Evolutionary conservation across 1,140 invertebrate genomes (phyloP), one percentile per base, ranked within the genome.

Genomic region (Harlomillsia oculata): DNA sequence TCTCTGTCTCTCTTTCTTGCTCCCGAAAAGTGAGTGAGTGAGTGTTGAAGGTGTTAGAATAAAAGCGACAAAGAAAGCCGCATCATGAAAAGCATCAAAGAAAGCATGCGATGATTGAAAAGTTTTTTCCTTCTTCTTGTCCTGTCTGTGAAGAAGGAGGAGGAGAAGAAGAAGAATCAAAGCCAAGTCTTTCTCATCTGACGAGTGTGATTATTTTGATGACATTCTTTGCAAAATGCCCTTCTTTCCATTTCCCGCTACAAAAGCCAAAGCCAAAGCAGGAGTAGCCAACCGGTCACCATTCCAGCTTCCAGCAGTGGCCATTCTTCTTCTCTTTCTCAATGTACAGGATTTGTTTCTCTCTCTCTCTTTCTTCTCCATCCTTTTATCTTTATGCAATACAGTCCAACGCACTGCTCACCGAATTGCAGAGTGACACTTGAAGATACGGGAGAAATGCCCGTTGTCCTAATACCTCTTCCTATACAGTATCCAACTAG

Each of bases 121-220:
- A 57, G 59, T 62, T 62, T n/a, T n/a, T n/a, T n/a, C n/a, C n/a
- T n/a, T n/a, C n/a, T n/a, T 58, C 48, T 44, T 41, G 44, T 48
- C 13, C 28, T n/a, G n/a, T n/a, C n/a, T n/a, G n/a, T n/a, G n/a
- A n/a, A n/a, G n/a, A n/a, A n/a, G n/a, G n/a, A n/a, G n/a, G n/a
- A n/a, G n/a, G n/a, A n/a, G n/a, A n/a, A n/a, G n/a, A n/a, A n/a
- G n/a, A n/a, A n/a, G 55, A 51, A 57, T 57, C 46, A 50, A 51
- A 57, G 53, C 37, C 46, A n/a, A n/a, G n/a, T n/a, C n/a, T n/a
- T n/a, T n/a, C n/a, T n/a, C 51, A 51, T 55, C 39, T 60, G 41
- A 59, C 25, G 26, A 48, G 58, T 56, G 48, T 63, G 62, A 63
- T 63, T 63, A 63, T 63, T 63, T 63, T 63, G 62, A 63, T 63